Evolutionary conservation across 2,888 invertebrate genomes (phyloP).

Genomic region (Lumbricus terrestris): DNA sequence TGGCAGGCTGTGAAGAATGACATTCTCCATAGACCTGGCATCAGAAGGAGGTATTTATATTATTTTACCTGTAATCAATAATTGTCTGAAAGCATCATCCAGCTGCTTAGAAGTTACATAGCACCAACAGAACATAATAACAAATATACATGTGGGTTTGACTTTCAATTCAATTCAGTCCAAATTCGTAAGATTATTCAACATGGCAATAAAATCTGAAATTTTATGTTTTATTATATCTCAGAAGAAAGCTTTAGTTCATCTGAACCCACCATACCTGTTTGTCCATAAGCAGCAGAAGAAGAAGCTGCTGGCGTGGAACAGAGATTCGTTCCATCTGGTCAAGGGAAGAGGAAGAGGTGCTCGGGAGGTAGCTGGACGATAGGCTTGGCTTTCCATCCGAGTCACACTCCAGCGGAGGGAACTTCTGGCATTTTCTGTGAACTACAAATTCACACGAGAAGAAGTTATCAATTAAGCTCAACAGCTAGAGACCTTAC

Average conservation of each 20-base stretch:
- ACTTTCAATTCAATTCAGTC: neutral
- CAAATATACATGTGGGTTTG: neutral
- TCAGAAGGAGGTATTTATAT: too few relatives aligned
- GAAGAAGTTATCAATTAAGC: neutral
- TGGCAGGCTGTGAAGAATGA: too few relatives aligned
- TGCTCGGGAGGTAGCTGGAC: neutral
- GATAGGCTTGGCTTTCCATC: neutral
- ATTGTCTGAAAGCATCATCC: too few relatives aligned
- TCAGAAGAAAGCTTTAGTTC: too few relatives aligned
- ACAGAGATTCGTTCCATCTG: constrained; percentile 57
- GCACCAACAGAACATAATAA: neutral
- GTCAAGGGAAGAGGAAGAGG: constrained; percentile 12
- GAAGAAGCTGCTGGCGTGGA: constrained; percentile 69
- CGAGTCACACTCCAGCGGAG: constrained; percentile 48
- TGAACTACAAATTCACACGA: constrained; percentile 57
- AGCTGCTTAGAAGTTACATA: neutral
- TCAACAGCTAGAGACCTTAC: neutral
- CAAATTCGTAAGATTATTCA: neutral
- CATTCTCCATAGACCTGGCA: too few relatives aligned
- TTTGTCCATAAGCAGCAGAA: constrained; percentile 66
- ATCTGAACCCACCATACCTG: too few relatives aligned
- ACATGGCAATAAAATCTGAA: neutral
- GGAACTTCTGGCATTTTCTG: constrained; percentile 61
- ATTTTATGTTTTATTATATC: too few relatives aligned
- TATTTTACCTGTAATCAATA: too few relatives aligned